phyloP scores from a whole-genome alignment of 2,113 vertebrate species.

The Bujurquina vittata region DNA sequence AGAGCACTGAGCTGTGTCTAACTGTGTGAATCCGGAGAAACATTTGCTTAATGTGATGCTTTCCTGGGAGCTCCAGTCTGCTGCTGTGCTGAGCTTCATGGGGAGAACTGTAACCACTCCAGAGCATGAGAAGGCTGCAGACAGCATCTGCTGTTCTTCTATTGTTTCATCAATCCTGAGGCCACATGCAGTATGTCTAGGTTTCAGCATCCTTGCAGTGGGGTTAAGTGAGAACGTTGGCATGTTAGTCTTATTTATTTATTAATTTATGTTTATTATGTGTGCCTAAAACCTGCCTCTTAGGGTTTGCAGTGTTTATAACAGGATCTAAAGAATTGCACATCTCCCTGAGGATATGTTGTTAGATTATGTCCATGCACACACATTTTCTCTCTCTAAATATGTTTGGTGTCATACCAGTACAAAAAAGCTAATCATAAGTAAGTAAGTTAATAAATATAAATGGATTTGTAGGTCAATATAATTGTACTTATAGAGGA shows the following conservation, averaged over 20 bases:
- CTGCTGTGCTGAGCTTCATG: constrained; percentile 18
- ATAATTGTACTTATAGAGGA: not conserved
- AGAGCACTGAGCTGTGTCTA: constrained; percentile 1
- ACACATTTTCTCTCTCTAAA: too few species aligned
- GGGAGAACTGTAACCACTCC: constrained; percentile 10
- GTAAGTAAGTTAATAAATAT: too few species aligned
- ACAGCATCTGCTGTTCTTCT: constrained; percentile 30
- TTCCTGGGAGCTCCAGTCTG: constrained; percentile 4
- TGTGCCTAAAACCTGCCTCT: too few species aligned
- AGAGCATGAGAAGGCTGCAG: constrained; percentile 13
- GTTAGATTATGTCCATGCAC: too few species aligned
- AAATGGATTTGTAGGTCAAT: too few species aligned
- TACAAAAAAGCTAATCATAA: too few species aligned
- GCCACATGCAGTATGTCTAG: constrained; percentile 29
- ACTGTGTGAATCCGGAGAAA: constrained; percentile 5
- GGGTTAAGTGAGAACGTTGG: not conserved
- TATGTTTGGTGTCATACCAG: too few species aligned
- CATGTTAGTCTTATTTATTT: not conserved
- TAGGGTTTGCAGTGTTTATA: too few species aligned
- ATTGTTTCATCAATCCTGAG: constrained; percentile 19
- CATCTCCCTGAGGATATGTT: too few species aligned
- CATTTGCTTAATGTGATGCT: not conserved
- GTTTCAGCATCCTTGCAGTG: constrained; percentile 23
- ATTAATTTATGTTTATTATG: too few species aligned
- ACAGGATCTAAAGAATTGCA: too few species aligned